Conservation (phyloP, 2,113 vertebrate genomes). For the Gasterosteus nipponicus region DNA sequence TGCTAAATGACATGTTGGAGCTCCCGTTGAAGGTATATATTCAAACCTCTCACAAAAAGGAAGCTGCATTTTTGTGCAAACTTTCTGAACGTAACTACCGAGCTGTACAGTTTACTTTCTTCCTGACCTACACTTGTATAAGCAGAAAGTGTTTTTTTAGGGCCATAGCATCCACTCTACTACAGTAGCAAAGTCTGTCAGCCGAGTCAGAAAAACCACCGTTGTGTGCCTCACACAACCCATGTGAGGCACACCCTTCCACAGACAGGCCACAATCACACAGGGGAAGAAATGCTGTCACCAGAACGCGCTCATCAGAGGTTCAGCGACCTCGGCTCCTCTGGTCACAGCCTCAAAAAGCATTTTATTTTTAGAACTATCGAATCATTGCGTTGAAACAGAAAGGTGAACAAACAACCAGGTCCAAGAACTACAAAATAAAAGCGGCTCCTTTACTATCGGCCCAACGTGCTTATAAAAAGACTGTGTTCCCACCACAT, state of each 20-base stretch:
- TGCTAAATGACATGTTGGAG: slow-evolving; percentile 9
- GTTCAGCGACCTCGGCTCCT: slow-evolving; percentile 50
- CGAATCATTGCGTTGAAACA: neutral
- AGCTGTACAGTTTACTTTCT: slow-evolving; percentile 39
- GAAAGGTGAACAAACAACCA: neutral
- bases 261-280: slow-evolving; percentile 61
- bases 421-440: neutral
- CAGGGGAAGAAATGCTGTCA: slow-evolving; percentile 48
- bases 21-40: slow-evolving; percentile 38
- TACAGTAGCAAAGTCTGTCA: slow-evolving; percentile 64
- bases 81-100: slow-evolving; percentile 27
- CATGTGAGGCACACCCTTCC: slow-evolving; percentile 71
- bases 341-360: slow-evolving; percentile 22
- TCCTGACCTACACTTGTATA: slow-evolving; percentile 59
- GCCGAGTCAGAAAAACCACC: slow-evolving; percentile 60
- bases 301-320: slow-evolving; percentile 39
- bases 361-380: neutral
- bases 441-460: neutral
- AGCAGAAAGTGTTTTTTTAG: slow-evolving; percentile 58
- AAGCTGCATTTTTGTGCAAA: slow-evolving; percentile 49
- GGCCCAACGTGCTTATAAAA: neutral
- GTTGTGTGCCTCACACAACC: slow-evolving; percentile 32
- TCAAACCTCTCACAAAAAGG: slow-evolving; percentile 41
- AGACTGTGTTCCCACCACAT: neutral
- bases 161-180: slow-evolving; percentile 45